A percentile compares a stretch with the other conserved stretches of the same genome.
phyloP scores from a whole-genome alignment of 2,888 invertebrate species.

The Drosophila macrospina region DNA sequence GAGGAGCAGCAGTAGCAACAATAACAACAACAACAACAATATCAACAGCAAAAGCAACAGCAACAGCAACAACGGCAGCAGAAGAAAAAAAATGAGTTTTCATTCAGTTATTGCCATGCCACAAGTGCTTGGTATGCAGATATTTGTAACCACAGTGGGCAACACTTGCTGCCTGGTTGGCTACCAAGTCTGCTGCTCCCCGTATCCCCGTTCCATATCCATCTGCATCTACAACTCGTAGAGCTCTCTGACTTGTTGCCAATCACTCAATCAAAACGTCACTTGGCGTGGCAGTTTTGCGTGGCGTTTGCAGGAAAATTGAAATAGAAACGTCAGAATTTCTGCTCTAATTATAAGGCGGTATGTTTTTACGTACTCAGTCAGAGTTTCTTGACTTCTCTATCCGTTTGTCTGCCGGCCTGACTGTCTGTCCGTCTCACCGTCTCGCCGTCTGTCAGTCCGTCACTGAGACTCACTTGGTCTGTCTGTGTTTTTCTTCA shows the following conservation, averaged over 20 bases:
- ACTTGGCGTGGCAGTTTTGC: conserved; percentile 82
- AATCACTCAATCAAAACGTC: conserved; percentile 85
- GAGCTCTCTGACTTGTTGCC: conserved; percentile 77
- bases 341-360: conserved; percentile 85
- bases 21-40: conserved; percentile 10
- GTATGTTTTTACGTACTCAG: conserved; percentile 80
- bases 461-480: not conserved
- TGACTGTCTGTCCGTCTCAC: conserved; percentile 13
- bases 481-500: conserved; percentile 53
- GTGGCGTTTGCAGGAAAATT: conserved; percentile 83
- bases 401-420: conserved; percentile 39
- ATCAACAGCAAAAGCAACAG: conserved; percentile 10
- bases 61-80: conserved; percentile 4
- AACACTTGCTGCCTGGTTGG: conserved; percentile 81
- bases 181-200: conserved; percentile 43
- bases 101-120: conserved; percentile 75
- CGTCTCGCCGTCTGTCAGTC: conserved; percentile 16
- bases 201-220: not conserved
- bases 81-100: conserved; percentile 62
- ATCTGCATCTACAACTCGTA: conserved; percentile 1
- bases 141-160: conserved; percentile 81
- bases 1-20: conserved; percentile 14
- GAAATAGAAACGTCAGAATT: conserved; percentile 85
- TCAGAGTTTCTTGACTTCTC: conserved; percentile 76
- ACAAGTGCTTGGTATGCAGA: conserved; percentile 71